Conservation (phyloP, 2,888 invertebrate genomes). For the Drosophila bunnanda region DNA sequence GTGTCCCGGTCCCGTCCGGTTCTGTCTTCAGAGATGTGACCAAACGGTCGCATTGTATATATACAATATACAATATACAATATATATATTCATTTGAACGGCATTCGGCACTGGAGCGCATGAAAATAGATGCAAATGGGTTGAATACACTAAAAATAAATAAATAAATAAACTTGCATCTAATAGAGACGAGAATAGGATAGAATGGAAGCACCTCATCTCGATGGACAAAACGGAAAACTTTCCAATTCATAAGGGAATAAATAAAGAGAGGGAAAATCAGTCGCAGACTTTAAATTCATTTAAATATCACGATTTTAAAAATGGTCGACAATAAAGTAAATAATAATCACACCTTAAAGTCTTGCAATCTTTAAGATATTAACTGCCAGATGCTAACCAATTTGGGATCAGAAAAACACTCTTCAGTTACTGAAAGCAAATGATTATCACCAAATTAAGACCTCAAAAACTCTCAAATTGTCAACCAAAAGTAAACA, state of each 20-base stretch:
- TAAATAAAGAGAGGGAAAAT: not conserved
- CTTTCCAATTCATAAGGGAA: conserved; percentile 5
- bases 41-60: conserved; percentile 7
- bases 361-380: not conserved
- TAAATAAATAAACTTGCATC: conserved; percentile 32
- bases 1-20: conserved; percentile 34
- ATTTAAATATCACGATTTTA: not conserved
- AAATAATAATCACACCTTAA: not conserved
- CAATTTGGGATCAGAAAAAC: not conserved
- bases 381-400: conserved; percentile 6
- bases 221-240: conserved; percentile 6
- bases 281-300: not conserved
- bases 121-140: conserved; percentile 56
- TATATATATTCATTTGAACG: conserved; percentile 24
- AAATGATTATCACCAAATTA: conserved; percentile 4
- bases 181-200: conserved; percentile 34
- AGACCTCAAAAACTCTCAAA: not conserved
- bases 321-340: conserved; percentile 2
- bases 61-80: not conserved
- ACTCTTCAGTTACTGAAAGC: conserved; percentile 4
- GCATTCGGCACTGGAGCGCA: conserved; percentile 26
- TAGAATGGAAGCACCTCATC: not conserved
- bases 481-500: not conserved
- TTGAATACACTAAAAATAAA: conserved; percentile 32
- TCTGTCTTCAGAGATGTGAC: conserved; percentile 16